phyloP scores from a whole-genome alignment of 2,888 invertebrate genomes.

The Morinoia aosen region DNA sequence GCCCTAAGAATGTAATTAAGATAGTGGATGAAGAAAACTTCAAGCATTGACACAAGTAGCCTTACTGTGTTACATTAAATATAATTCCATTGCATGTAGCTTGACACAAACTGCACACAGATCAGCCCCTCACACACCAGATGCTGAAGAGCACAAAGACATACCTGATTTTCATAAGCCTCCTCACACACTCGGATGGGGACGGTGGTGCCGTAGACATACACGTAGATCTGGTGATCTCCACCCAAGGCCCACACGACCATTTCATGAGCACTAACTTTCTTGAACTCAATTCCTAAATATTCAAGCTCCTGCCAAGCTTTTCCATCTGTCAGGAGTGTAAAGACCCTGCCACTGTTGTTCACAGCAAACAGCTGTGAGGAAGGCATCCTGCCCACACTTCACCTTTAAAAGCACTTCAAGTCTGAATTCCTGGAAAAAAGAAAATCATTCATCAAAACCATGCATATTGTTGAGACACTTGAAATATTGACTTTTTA shows the following conservation, averaged over 20 bases:
- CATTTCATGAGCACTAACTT: constrained; percentile 79
- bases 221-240: constrained; percentile 92
- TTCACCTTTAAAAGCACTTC: background rate
- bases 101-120: background rate
- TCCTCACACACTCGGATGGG: constrained; percentile 92
- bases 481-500: no score
- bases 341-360: constrained; percentile 89
- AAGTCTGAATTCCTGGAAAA: background rate
- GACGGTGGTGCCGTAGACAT: constrained; percentile 89
- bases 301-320: constrained; percentile 91
- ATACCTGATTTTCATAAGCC: constrained; percentile 90
- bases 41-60: background rate
- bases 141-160: background rate
- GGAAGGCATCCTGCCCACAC: constrained; percentile 60
- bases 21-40: background rate
- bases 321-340: constrained; percentile 83
- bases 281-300: constrained; percentile 89
- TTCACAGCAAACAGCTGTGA: constrained; percentile 82
- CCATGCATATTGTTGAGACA: background rate
- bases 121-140: background rate
- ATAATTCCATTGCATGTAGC: background rate
- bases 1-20: background rate
- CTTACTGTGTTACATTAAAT: background rate
- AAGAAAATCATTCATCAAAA: background rate
- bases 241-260: constrained; percentile 93